Percentiles rank a stretch among this genome's conserved stretches.
These are phyloP conservation scores for Tokudaia tokunoshimensis DNA, from an alignment of 2,797 vertebrate genomes.

Conservation along the genomic window DNA sequence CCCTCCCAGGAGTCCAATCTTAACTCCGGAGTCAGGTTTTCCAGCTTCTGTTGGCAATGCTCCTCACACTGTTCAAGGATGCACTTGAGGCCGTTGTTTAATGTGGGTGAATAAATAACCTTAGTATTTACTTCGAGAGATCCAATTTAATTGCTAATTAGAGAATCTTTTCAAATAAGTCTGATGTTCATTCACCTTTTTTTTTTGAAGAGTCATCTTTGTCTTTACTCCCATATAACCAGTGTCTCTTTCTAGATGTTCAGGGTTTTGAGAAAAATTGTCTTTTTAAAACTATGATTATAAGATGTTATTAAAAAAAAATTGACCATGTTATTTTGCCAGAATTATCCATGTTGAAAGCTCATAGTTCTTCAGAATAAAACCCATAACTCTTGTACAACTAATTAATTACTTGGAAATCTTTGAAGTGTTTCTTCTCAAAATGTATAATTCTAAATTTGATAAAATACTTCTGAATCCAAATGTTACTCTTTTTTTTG, in stretches of 20 bases:
- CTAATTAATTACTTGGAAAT: neutral
- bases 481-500: neutral
- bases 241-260: slow-evolving; percentile 3
- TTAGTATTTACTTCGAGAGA: neutral
- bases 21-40: neutral
- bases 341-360: neutral
- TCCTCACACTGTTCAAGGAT: neutral
- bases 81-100: neutral
- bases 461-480: neutral
- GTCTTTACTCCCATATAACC: neutral
- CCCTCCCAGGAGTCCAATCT: fast-evolving
- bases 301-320: neutral
- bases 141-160: neutral
- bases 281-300: neutral
- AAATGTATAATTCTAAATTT: neutral
- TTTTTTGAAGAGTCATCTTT: neutral
- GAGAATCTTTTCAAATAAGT: neutral
- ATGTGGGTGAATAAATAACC: neutral
- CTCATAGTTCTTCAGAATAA: neutral
- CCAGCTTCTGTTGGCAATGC: neutral
- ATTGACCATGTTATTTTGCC: slow-evolving; percentile 11
- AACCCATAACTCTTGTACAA: neutral
- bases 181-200: neutral
- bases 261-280: neutral
- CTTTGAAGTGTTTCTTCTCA: neutral